phyloP scores from a whole-genome alignment of 1,140 invertebrate species.

The Hyposmocoma kahamanoa region DNA sequence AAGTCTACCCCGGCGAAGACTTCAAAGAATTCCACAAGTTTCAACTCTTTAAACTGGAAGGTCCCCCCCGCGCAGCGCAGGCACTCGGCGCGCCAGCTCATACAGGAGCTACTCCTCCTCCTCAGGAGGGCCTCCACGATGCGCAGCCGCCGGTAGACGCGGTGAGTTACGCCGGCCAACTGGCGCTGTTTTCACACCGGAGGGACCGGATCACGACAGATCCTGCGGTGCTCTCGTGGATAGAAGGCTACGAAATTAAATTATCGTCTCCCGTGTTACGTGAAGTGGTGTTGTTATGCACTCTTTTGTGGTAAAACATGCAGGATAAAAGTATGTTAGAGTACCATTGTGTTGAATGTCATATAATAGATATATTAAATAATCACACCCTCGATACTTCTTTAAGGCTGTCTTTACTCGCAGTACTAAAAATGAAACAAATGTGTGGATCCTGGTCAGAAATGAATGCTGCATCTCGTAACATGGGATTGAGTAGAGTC shows the following conservation, averaged over 20 bases:
- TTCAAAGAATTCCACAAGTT: background rate
- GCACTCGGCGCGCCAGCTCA: background rate
- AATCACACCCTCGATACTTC: background rate
- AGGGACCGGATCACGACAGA: conserved; percentile 2
- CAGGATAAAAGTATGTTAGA: conserved; percentile 7
- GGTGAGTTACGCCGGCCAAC: too few relatives aligned
- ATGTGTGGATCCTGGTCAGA: conserved; percentile 7
- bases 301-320: conserved; percentile 14
- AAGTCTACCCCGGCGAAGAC: background rate
- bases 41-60: conserved; percentile 8
- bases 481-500: background rate
- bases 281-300: conserved; percentile 9
- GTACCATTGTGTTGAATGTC: conserved; percentile 11
- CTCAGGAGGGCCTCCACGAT: too few relatives aligned
- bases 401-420: conserved; percentile 3
- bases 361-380: conserved; percentile 2
- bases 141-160: too few relatives aligned
- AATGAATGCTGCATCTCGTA: conserved; percentile 4
- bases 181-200: too few relatives aligned
- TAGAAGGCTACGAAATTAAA: background rate
- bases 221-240: background rate
- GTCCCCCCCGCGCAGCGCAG: too few relatives aligned
- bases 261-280: background rate
- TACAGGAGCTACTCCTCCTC: too few relatives aligned
- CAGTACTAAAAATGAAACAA: conserved; percentile 10